These are phyloP conservation scores for Sebastes taczanowskii DNA, from an alignment of 2,797 vertebrate genomes.

Conservation along the genomic window DNA sequence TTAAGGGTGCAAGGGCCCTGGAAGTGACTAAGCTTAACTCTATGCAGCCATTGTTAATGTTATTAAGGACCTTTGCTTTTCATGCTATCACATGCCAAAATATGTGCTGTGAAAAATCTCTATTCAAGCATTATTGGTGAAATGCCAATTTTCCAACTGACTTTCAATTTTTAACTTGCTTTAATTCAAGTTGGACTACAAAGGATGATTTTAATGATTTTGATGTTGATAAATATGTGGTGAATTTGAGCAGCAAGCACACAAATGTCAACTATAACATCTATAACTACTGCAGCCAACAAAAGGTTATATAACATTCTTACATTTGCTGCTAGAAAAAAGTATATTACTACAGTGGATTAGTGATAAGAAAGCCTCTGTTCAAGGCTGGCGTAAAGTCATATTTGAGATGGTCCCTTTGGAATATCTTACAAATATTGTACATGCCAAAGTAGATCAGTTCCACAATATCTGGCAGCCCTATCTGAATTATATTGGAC, in stretches of 20 bases:
- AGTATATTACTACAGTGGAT: no score
- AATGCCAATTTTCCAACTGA: neutral
- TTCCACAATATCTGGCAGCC: fast-evolving
- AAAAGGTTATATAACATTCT: no score
- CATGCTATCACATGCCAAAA: neutral
- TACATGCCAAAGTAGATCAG: no score
- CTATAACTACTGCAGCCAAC: no score
- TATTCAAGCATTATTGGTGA: neutral
- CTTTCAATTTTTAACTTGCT: neutral
- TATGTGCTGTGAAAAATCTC: neutral
- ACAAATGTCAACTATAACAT: neutral
- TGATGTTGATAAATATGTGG: neutral
- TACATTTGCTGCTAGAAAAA: no score
- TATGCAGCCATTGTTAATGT: neutral
- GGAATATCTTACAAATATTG: no score
- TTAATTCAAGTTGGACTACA: neutral
- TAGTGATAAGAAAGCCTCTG: no score
- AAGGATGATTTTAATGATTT: neutral
- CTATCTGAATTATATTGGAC: no score
- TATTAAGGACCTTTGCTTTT: neutral
- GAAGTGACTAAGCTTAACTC: neutral
- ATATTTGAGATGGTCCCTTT: no score
- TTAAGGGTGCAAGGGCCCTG: neutral
- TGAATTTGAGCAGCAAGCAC: neutral
- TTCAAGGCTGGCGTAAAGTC: no score